Conservation (phyloP, 1,140 invertebrate genomes). For the Patella vulgata region DNA sequence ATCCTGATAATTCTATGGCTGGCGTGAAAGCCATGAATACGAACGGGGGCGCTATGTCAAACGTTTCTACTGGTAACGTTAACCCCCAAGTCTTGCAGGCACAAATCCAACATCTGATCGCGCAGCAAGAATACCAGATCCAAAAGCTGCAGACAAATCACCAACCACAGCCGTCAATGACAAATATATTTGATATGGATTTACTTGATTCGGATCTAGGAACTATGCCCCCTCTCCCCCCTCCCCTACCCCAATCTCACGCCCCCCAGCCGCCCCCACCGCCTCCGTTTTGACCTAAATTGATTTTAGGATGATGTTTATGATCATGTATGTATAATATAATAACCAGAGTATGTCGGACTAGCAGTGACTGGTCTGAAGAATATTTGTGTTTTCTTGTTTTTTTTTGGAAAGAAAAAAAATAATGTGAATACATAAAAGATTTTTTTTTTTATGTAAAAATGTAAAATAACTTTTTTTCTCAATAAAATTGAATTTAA, state of each 20-base stretch:
- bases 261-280: slow-evolving; percentile 9
- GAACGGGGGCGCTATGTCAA: not conserved
- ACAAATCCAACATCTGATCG: slow-evolving; percentile 34
- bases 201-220: too few relatives aligned
- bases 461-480: too few relatives aligned
- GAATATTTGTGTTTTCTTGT: too few relatives aligned
- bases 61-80: slow-evolving; percentile 11
- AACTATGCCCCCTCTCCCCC: not conserved
- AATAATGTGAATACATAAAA: too few relatives aligned
- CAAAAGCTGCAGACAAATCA: slow-evolving; percentile 5
- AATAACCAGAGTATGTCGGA: too few relatives aligned
- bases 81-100: slow-evolving; percentile 29
- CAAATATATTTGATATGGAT: not conserved
- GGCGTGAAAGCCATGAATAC: slow-evolving; percentile 1
- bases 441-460: too few relatives aligned
- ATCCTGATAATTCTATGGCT: not conserved
- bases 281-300: slow-evolving; percentile 5
- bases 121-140: slow-evolving; percentile 22
- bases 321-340: too few relatives aligned
- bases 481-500: too few relatives aligned
- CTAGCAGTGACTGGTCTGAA: too few relatives aligned
- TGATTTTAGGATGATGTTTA: too few relatives aligned
- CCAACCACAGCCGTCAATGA: slow-evolving; percentile 9
- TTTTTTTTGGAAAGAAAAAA: too few relatives aligned
- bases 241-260: not conserved